These are phyloP conservation scores for Numenius arquata DNA, from an alignment of 2,113 vertebrate genomes.

Conservation along the genomic window DNA sequence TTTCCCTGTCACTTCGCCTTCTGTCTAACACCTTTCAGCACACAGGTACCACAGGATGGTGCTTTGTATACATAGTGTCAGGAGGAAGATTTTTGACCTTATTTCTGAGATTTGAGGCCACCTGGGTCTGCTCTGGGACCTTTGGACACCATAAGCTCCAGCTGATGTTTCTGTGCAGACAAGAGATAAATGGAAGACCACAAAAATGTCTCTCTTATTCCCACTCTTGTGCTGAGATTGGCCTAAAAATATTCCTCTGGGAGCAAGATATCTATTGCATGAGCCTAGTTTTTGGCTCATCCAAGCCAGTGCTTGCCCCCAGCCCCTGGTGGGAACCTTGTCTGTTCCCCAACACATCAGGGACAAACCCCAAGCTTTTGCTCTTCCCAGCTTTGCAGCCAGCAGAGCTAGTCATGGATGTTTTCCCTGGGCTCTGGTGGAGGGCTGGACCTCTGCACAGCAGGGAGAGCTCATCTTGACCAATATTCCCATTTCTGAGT, in stretches of 20 bases:
- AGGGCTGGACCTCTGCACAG: background rate
- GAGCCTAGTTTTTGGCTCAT: background rate
- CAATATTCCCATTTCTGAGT: background rate
- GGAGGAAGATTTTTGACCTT: background rate
- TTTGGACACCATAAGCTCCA: background rate
- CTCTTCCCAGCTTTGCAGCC: background rate
- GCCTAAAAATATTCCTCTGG: background rate
- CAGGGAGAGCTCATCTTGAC: background rate
- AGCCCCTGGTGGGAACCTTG: rapidly evolving
- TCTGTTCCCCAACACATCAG: rapidly evolving
- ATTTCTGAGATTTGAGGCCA: background rate
- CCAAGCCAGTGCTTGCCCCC: background rate
- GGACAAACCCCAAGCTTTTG: background rate
- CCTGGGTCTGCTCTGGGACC: background rate
- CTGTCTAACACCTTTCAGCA: rapidly evolving
- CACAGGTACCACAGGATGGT: background rate
- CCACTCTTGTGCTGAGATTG: background rate
- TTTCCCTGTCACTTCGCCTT: background rate
- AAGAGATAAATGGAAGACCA: background rate
- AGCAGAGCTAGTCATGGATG: rapidly evolving
- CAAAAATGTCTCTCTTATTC: background rate
- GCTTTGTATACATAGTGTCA: background rate
- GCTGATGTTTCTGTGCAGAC: no score
- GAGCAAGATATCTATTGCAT: background rate
- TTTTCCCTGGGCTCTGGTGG: background rate